Evolutionary conservation across 2,888 invertebrate species (phyloP).

Genomic region (Lasius platythorax): DNA sequence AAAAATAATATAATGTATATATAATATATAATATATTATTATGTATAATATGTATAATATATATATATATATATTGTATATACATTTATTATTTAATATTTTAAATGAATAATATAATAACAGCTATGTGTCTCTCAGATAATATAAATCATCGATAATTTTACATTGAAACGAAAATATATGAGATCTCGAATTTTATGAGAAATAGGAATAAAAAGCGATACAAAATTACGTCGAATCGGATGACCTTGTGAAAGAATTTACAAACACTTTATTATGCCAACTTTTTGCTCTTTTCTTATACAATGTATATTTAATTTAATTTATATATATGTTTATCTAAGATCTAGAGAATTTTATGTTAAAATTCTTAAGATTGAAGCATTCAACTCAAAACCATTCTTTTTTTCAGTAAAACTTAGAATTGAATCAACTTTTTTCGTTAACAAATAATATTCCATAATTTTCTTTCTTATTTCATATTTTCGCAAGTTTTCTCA

Average conservation of each 20-base stretch:
- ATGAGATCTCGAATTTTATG: constrained; percentile 58
- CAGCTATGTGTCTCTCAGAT: not conserved
- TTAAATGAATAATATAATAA: no score
- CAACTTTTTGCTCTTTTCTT: not conserved
- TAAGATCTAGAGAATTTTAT: not conserved
- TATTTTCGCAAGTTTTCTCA: not conserved
- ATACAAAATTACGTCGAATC: constrained; percentile 38
- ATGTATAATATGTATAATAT: not conserved
- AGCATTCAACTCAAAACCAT: not conserved
- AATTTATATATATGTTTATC: no score
- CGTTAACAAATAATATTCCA: not conserved
- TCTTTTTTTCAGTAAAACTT: not conserved
- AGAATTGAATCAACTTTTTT: not conserved
- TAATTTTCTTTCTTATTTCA: not conserved
- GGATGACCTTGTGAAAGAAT: constrained; percentile 52
- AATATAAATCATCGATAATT: not conserved
- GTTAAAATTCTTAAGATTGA: not conserved
- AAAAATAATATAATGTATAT: not conserved
- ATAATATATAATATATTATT: constrained; percentile 11
- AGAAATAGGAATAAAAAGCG: constrained; percentile 68
- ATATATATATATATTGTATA: no score
- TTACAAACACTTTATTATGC: constrained; percentile 3
- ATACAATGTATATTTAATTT: not conserved
- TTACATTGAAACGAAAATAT: constrained; percentile 1
- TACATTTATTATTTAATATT: not conserved